These are phyloP conservation scores for Colletes gigas DNA, from an alignment of 1,140 invertebrate species.

Conservation along the genomic window DNA sequence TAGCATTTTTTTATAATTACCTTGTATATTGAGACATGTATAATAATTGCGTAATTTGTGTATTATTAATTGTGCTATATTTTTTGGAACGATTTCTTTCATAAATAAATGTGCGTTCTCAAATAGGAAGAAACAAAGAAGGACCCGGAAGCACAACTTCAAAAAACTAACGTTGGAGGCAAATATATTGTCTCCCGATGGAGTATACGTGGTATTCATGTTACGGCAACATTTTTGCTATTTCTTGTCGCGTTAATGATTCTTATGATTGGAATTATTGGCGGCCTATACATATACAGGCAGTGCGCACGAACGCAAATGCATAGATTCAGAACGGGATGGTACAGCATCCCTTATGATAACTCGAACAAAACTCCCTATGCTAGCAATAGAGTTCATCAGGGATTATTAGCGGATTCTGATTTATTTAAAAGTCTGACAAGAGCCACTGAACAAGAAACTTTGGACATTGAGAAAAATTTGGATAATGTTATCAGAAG, in stretches of 20 bases:
- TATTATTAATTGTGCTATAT: no score
- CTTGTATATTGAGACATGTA: no score
- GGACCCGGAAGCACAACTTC: constrained; percentile 75
- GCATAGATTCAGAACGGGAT: constrained; percentile 84
- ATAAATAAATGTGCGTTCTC: constrained; percentile 15
- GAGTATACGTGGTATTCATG: constrained; percentile 79
- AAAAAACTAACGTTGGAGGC: constrained; percentile 56
- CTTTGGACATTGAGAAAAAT: constrained; percentile 66
- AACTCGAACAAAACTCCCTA: constrained; percentile 71
- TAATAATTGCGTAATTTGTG: no score
- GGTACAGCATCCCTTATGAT: constrained; percentile 86
- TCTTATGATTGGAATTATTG: constrained; percentile 88
- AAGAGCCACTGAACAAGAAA: constrained; percentile 64
- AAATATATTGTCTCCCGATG: constrained; percentile 71
- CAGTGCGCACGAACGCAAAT: constrained; percentile 85
- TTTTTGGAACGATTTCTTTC: not conserved
- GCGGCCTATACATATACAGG: constrained; percentile 89
- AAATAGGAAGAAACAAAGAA: constrained; percentile 68
- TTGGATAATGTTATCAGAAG: constrained; percentile 53
- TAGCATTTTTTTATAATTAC: no score
- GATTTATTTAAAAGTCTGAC: constrained; percentile 71
- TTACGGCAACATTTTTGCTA: constrained; percentile 86
- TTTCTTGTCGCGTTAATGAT: constrained; percentile 87
- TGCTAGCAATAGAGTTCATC: constrained; percentile 70
- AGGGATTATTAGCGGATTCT: constrained; percentile 70